Evolutionary conservation across 2,797 vertebrate genomes (phyloP).

Genomic region (Orientallactaga sibirica): DNA sequence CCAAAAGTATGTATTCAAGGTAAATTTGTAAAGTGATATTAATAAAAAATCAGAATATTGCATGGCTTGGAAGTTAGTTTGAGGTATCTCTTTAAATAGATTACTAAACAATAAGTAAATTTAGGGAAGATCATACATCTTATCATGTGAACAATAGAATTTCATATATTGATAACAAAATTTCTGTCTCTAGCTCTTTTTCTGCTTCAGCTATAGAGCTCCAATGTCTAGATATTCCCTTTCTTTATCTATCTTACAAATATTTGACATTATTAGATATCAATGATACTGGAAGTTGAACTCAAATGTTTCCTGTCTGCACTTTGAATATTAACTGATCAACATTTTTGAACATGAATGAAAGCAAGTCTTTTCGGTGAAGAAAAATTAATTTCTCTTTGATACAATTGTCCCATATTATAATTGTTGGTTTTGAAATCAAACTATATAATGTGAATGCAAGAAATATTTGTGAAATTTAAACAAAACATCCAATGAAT

Average conservation of each 20-base stretch:
- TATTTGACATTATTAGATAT: not conserved
- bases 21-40: too few relatives aligned
- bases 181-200: not conserved
- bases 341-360: not conserved
- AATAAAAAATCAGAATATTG: too few relatives aligned
- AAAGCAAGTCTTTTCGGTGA: constrained; percentile 6
- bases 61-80: too few relatives aligned
- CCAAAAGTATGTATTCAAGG: too few relatives aligned
- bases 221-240: not conserved
- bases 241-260: not conserved
- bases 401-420: not conserved
- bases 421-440: not conserved
- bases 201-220: not conserved
- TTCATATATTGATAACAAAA: not conserved
- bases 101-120: not conserved
- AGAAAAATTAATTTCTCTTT: not conserved
- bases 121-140: not conserved
- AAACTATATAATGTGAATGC: not conserved
- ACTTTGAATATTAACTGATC: not conserved
- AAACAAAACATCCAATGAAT: constrained; percentile 22
- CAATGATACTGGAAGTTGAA: not conserved
- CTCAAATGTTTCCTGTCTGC: not conserved
- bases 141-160: not conserved
- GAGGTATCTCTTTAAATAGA: not conserved
- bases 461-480: constrained; percentile 27